Conservation (phyloP, 2,888 invertebrate species). For the Drosophila nr. perissopoda region DNA sequence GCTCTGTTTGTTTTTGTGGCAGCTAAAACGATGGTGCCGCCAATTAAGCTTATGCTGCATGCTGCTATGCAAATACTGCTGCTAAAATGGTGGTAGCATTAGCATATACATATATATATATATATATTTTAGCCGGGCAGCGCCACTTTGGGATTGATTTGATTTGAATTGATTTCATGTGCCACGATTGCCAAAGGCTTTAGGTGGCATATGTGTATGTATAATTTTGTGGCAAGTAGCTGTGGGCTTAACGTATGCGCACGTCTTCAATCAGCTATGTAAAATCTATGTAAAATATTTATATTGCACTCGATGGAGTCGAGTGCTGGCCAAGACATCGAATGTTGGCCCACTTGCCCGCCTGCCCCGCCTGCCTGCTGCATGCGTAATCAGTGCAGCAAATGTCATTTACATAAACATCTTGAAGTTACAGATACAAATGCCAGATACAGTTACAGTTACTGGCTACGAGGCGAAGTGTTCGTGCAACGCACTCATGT, state of each 20-base stretch:
- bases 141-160: conserved; percentile 53
- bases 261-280: conserved; percentile 79
- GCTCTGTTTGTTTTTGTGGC: conserved; percentile 25
- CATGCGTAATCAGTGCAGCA: conserved; percentile 64
- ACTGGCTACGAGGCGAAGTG: conserved; percentile 15
- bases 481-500: conserved; percentile 55
- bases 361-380: conserved; percentile 30
- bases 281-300: conserved; percentile 80
- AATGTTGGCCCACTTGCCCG: conserved; percentile 9
- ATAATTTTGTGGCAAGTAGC: conserved; percentile 49
- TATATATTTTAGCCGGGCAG: conserved; percentile 17
- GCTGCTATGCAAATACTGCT: conserved; percentile 62
- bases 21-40: conserved; percentile 18
- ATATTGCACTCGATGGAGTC: conserved; percentile 71
- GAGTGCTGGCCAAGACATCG: conserved; percentile 24
- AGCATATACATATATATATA: conserved; percentile 47
- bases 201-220: conserved; percentile 16
- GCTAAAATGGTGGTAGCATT: conserved; percentile 41
- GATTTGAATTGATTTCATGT: conserved; percentile 67
- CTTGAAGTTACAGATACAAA: conserved; percentile 22
- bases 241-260: conserved; percentile 66
- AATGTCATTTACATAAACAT: conserved; percentile 76
- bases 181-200: conserved; percentile 45
- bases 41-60: conserved; percentile 72
- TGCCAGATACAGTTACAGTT: conserved; percentile 25